Evolutionary conservation across 2,797 vertebrate species (phyloP).

Genomic region (Onychomys leucogaster): DNA sequence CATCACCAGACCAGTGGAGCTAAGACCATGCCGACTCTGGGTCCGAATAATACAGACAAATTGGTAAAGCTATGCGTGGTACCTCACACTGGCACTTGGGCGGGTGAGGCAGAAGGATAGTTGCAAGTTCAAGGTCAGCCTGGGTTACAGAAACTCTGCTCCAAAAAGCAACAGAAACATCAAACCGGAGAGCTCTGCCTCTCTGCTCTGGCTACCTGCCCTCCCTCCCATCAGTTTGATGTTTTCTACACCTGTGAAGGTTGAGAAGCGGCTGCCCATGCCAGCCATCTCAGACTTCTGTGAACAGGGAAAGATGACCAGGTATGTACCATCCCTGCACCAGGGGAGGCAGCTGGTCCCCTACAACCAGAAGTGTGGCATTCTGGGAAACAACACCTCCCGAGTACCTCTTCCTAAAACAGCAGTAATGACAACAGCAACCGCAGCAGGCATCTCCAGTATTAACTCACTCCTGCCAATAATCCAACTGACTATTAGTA

Average conservation of each 20-base stretch:
- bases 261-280: neutral
- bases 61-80: neutral
- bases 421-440: neutral
- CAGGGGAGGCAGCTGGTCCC: neutral
- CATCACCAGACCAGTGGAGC: neutral
- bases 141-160: neutral
- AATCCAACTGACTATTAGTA: neutral
- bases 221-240: neutral
- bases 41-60: neutral
- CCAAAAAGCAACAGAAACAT: neutral
- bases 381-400: neutral
- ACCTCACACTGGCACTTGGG: neutral
- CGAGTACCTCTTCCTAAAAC: neutral
- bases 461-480: constrained; percentile 7
- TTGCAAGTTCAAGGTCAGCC: neutral
- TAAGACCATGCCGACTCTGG: neutral
- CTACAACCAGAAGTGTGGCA: neutral
- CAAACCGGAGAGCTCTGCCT: neutral
- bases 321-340: neutral
- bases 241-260: neutral
- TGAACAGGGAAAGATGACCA: neutral
- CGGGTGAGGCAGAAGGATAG: neutral
- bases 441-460: neutral
- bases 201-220: neutral
- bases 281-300: neutral